Conservation (phyloP, 2,797 vertebrate genomes). For the Neosalanx taihuensis region DNA sequence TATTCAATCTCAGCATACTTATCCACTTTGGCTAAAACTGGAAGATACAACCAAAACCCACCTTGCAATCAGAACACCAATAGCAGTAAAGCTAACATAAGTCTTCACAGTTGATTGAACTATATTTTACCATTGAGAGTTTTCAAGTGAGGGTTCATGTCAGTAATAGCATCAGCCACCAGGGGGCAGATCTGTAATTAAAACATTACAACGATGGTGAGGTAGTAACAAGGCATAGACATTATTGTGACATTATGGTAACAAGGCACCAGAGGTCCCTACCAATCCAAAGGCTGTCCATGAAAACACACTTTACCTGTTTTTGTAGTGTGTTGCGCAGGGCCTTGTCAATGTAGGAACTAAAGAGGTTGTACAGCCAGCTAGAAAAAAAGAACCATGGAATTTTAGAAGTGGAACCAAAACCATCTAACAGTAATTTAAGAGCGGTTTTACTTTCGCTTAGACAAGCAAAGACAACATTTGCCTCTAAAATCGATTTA, state of each 20-base stretch:
- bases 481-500: conserved; percentile 28
- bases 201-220: neutral
- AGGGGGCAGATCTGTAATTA: conserved; percentile 73
- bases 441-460: neutral
- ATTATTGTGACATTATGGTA: too few relatives aligned
- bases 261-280: too few relatives aligned
- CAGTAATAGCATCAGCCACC: conserved; percentile 55
- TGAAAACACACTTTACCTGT: conserved; percentile 51
- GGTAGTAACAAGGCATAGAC: neutral
- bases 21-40: conserved; percentile 73
- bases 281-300: too few relatives aligned
- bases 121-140: conserved; percentile 70
- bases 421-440: neutral
- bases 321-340: conserved; percentile 54
- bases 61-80: neutral
- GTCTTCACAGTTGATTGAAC: neutral
- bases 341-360: conserved; percentile 52
- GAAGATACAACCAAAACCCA: neutral
- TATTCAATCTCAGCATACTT: conserved; percentile 74
- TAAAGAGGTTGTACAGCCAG: conserved; percentile 78
- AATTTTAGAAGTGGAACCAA: neutral
- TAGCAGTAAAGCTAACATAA: neutral
- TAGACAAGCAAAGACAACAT: neutral
- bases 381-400: conserved; percentile 46
- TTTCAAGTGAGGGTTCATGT: conserved; percentile 67